Conservation (phyloP, 2,888 invertebrate genomes). For the Onthophagus sagittarius region DNA sequence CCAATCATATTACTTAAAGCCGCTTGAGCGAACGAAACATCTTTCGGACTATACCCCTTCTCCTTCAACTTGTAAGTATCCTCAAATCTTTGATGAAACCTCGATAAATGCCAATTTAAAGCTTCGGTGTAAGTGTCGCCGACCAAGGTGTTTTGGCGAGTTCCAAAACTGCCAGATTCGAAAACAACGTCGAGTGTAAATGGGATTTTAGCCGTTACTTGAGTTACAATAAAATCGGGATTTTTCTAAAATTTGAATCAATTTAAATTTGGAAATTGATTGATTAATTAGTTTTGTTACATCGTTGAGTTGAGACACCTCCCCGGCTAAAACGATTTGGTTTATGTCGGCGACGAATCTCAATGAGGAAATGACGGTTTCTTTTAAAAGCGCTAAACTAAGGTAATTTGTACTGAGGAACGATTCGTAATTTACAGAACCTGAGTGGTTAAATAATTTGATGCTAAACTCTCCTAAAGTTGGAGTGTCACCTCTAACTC, state of each 20-base stretch:
- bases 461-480: constrained; percentile 74
- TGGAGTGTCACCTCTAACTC: constrained; percentile 71
- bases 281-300: constrained; percentile 36
- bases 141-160: constrained; percentile 54
- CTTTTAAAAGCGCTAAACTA: constrained; percentile 68
- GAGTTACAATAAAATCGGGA: constrained; percentile 76
- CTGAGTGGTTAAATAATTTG: constrained; percentile 50
- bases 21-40: constrained; percentile 74
- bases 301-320: constrained; percentile 51
- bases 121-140: constrained; percentile 65
- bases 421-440: constrained; percentile 63
- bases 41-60: constrained; percentile 62
- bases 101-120: constrained; percentile 56
- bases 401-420: constrained; percentile 68
- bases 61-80: constrained; percentile 67
- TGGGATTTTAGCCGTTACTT: constrained; percentile 72
- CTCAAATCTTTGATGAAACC: constrained; percentile 79
- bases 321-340: constrained; percentile 60
- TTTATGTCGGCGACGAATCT: constrained; percentile 57
- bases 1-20: constrained; percentile 93
- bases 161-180: constrained; percentile 67
- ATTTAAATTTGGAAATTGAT: neutral
- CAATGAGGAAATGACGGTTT: constrained; percentile 69
- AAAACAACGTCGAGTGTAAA: constrained; percentile 81
- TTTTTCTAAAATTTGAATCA: constrained; percentile 43